phyloP scores from a whole-genome alignment of 2,797 vertebrate species.

The Helicolenus hilgendorfi region DNA sequence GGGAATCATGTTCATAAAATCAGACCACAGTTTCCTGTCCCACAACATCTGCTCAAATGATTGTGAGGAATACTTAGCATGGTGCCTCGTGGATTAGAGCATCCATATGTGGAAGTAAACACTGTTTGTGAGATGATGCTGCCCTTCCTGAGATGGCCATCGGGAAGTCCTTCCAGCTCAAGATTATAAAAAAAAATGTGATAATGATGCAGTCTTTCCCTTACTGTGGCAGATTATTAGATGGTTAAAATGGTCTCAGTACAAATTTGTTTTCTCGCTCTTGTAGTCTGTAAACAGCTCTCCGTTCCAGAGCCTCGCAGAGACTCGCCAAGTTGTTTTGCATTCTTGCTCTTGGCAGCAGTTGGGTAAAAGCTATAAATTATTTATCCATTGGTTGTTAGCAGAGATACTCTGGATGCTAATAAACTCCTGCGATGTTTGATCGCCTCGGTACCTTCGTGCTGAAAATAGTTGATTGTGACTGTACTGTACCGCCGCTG shows the following conservation, averaged over 20 bases:
- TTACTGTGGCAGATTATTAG: slow-evolving; percentile 13
- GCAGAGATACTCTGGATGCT: slow-evolving; percentile 79
- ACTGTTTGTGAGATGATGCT: slow-evolving; percentile 52
- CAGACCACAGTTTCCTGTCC: slow-evolving; percentile 64
- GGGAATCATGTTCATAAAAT: slow-evolving; percentile 60
- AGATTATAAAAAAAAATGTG: neutral
- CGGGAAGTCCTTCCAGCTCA: slow-evolving; percentile 8
- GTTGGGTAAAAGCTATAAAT: slow-evolving; percentile 84
- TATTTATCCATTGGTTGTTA: slow-evolving; percentile 84
- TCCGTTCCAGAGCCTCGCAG: slow-evolving; percentile 45
- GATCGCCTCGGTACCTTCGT: slow-evolving; percentile 69
- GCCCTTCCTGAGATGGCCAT: slow-evolving; percentile 38
- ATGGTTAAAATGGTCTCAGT: slow-evolving; percentile 39
- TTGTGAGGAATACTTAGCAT: slow-evolving; percentile 58
- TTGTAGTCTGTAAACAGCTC: slow-evolving; percentile 49
- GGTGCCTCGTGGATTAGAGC: slow-evolving; percentile 45
- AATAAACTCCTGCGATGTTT: slow-evolving; percentile 85
- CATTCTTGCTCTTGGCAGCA: slow-evolving; percentile 71
- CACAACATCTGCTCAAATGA: slow-evolving; percentile 81
- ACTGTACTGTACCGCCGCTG: slow-evolving; percentile 16
- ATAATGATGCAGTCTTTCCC: slow-evolving; percentile 22
- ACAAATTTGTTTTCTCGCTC: slow-evolving; percentile 53
- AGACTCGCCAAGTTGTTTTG: slow-evolving; percentile 69
- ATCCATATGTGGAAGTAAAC: slow-evolving; percentile 74
- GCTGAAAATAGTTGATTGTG: slow-evolving; percentile 75